These are phyloP conservation scores for Bilobella aurantiaca DNA, from an alignment of 1,140 invertebrate species.

Conservation along the genomic window DNA sequence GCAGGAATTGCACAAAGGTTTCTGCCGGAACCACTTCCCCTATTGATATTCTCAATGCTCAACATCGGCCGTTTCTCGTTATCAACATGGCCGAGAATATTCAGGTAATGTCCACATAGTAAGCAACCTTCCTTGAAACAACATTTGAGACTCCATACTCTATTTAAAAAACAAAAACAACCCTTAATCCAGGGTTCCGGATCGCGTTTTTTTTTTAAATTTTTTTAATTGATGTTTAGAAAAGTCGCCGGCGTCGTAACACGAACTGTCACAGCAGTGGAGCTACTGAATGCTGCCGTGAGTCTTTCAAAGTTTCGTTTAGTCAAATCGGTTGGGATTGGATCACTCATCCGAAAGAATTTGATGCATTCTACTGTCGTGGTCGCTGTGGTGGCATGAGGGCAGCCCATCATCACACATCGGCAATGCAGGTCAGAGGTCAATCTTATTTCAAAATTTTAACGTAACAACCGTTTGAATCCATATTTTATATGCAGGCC, in stretches of 20 bases:
- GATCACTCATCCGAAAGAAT: constrained; percentile 67
- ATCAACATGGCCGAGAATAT: constrained; percentile 51
- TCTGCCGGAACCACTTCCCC: constrained; percentile 46
- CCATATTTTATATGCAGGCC: neutral
- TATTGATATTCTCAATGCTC: constrained; percentile 49
- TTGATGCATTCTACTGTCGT: constrained; percentile 72
- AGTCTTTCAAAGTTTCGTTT: constrained; percentile 69
- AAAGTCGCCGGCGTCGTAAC: constrained; percentile 51
- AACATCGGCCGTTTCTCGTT: constrained; percentile 59
- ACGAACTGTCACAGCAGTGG: constrained; percentile 57
- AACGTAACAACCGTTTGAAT: neutral
- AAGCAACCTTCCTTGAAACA: too few species aligned
- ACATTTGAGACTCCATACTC: too few species aligned
- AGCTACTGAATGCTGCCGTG: constrained; percentile 64
- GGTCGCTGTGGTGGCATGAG: constrained; percentile 61
- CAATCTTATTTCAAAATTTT: neutral
- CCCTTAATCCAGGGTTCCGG: too few species aligned
- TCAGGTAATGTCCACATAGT: too few species aligned
- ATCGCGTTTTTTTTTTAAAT: too few species aligned
- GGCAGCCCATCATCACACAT: constrained; percentile 37
- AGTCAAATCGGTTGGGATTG: constrained; percentile 75
- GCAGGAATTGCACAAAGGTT: neutral
- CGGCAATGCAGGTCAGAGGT: neutral
- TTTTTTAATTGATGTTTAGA: constrained; percentile 24
- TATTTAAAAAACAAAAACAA: too few species aligned